Evolutionary conservation across 2,888 invertebrate genomes (phyloP).

Genomic region (Melinaea marsaeus): DNA sequence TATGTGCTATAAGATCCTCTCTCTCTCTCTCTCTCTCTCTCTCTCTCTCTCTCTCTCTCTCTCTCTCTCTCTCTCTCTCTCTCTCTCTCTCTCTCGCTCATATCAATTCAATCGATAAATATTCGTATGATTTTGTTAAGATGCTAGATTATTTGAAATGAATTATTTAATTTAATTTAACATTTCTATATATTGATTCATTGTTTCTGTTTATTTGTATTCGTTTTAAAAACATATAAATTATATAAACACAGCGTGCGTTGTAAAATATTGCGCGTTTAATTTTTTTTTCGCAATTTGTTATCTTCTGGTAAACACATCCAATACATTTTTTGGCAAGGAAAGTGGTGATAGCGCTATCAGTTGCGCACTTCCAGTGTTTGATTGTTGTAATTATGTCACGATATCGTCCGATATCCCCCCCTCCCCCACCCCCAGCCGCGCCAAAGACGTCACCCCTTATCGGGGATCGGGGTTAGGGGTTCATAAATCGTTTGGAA

Average conservation of each 20-base stretch:
- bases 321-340: constrained; percentile 13
- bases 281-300: not conserved
- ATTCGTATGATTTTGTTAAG: too few relatives aligned
- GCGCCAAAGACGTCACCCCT: constrained; percentile 15
- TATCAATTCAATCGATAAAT: too few relatives aligned
- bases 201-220: too few relatives aligned
- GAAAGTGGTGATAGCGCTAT: constrained; percentile 28
- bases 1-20: too few relatives aligned
- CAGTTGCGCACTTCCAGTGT: constrained; percentile 26
- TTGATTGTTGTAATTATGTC: constrained; percentile 26
- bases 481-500: constrained; percentile 1
- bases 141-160: too few relatives aligned
- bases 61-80: too few relatives aligned
- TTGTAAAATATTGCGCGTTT: not conserved
- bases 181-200: too few relatives aligned
- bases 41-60: too few relatives aligned
- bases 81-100: too few relatives aligned
- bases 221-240: too few relatives aligned
- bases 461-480: constrained; percentile 7
- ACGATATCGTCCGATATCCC: constrained; percentile 13
- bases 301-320: not conserved
- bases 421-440: constrained; percentile 9
- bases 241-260: not conserved
- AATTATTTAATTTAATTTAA: too few relatives aligned
- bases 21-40: too few relatives aligned